Percentiles rank a stretch among this genome's conserved stretches.
phyloP scores from a whole-genome alignment of 2,797 vertebrate genomes.

The Platyrinchus mystaceus region DNA sequence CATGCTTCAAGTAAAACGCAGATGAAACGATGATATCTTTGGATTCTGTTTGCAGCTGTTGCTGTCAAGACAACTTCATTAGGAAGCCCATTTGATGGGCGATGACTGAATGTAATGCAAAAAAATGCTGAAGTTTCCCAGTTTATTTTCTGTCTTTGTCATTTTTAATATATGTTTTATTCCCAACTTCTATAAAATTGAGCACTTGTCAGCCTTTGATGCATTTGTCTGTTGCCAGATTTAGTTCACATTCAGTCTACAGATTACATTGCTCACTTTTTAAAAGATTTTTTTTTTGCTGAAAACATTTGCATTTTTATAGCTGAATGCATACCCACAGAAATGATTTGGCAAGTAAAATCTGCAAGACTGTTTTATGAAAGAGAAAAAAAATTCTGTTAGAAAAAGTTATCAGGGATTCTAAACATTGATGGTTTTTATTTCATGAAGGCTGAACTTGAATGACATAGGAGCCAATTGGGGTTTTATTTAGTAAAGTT shows the following conservation, averaged over 20 bases:
- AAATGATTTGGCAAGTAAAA: not conserved
- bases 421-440: not conserved
- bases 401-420: not conserved
- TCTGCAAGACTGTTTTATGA: not conserved
- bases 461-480: not conserved
- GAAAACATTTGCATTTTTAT: not conserved
- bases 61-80: not conserved
- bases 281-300: not conserved
- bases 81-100: not conserved
- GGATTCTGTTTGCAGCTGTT: slow-evolving; percentile 9
- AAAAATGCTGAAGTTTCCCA: not conserved
- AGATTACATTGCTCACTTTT: not conserved
- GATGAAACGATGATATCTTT: not conserved
- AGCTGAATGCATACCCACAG: not conserved
- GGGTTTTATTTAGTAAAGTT: not conserved
- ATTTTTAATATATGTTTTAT: not conserved
- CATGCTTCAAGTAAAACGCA: not conserved
- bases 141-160: not conserved
- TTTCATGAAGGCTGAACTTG: not conserved
- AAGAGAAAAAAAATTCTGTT: not conserved
- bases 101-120: not conserved
- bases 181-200: not conserved
- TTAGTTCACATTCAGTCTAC: not conserved
- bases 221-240: not conserved
- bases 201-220: not conserved